phyloP scores from a whole-genome alignment of 1,140 invertebrate genomes.

The Trialeurodes vaporariorum region DNA sequence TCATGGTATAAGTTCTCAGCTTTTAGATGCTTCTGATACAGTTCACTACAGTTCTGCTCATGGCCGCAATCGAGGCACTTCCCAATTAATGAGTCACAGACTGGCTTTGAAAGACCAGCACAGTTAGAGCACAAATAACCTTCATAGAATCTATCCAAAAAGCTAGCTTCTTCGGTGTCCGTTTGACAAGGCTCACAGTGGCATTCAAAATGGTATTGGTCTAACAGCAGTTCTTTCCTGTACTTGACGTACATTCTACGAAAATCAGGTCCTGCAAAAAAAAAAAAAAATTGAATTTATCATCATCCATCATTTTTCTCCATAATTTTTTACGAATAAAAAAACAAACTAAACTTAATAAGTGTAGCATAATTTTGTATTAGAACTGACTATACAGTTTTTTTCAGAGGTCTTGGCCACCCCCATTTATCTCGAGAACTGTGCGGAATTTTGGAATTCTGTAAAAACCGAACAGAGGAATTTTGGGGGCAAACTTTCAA shows the following conservation, averaged over 20 bases:
- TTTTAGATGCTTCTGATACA: not conserved
- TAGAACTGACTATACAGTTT: too few relatives aligned
- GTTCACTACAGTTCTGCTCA: not conserved
- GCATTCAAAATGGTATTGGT: conserved; percentile 61
- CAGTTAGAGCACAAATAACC: not conserved
- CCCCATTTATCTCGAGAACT: too few relatives aligned
- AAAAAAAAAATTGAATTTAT: too few relatives aligned
- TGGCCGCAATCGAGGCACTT: not conserved
- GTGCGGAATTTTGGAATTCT: too few relatives aligned
- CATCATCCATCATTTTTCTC: too few relatives aligned
- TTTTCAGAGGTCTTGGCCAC: too few relatives aligned
- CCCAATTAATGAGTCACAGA: not conserved
- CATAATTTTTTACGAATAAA: too few relatives aligned
- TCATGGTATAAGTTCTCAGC: not conserved
- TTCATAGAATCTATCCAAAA: not conserved
- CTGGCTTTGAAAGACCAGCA: not conserved
- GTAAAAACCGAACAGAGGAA: too few relatives aligned
- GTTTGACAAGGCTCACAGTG: conserved; percentile 45
- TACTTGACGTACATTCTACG: conserved; percentile 43
- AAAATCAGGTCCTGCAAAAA: conserved; percentile 47
- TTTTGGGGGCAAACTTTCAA: too few relatives aligned
- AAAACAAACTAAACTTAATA: too few relatives aligned
- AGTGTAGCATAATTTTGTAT: too few relatives aligned
- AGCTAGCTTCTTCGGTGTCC: not conserved
- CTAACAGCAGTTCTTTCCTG: conserved; percentile 43